These are phyloP conservation scores for Vanacampus margaritifer DNA, from an alignment of 2,113 vertebrate species.

Conservation along the genomic window DNA sequence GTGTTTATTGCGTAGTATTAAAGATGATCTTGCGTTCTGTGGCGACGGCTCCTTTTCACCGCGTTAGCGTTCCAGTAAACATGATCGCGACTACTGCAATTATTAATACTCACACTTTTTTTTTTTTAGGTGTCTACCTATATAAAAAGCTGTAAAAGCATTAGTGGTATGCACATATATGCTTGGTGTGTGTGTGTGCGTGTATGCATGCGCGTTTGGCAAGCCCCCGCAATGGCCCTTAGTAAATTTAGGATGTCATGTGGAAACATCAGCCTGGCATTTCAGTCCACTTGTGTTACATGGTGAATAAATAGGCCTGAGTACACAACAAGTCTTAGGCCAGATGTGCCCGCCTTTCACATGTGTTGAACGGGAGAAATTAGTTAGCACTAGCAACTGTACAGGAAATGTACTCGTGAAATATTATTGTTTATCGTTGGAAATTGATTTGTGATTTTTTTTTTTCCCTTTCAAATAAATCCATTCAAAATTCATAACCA, in stretches of 20 bases:
- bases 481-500: too few species aligned
- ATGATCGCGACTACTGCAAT: too few species aligned
- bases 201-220: slow-evolving; percentile 16
- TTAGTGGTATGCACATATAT: neutral
- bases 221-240: slow-evolving; percentile 29
- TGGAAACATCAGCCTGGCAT: slow-evolving; percentile 64
- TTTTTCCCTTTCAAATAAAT: too few species aligned
- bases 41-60: too few species aligned
- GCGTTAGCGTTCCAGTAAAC: too few species aligned
- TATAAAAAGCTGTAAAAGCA: neutral
- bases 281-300: slow-evolving; percentile 64
- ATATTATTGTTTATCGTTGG: too few species aligned
- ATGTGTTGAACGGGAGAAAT: too few species aligned
- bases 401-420: too few species aligned
- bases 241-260: slow-evolving; percentile 61
- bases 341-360: slow-evolving; percentile 24
- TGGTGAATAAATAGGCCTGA: slow-evolving; percentile 49
- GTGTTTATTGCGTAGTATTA: too few species aligned
- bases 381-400: too few species aligned
- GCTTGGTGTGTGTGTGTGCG: slow-evolving; percentile 2
- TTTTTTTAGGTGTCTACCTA: neutral
- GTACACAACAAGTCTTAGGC: slow-evolving; percentile 26
- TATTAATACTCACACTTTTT: neutral
- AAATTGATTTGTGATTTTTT: too few species aligned
- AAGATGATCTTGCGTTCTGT: too few species aligned